Evolutionary conservation across 2,113 vertebrate species (phyloP), one percentile per base, ranked within the genome.

Genomic region (Channa maculata): DNA sequence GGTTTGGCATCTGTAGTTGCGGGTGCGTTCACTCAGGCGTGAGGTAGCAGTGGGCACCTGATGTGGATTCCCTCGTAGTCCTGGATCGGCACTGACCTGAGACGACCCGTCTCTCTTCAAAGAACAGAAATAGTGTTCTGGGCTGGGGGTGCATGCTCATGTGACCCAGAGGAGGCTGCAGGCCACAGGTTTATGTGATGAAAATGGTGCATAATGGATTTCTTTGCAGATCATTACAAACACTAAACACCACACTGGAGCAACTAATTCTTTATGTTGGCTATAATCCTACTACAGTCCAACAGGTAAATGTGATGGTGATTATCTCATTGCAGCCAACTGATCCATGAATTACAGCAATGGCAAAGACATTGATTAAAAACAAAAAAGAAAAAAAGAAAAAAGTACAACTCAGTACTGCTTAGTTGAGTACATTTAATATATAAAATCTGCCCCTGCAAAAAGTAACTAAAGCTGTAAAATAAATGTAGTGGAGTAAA

Each of bases 11-110:
- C 9, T 63, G 13, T 64, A 38, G 43, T 58, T 52, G 33, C 34
- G 61, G 73, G 62, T 64, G 65, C 33, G 50, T 62, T 68, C 4
- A 36, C 54, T 75, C 77, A 70, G 65, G 49, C 71, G 59, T 71
- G 64, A 75, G 68, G 14, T 48, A 65, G 8, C 1, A 5, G 33
- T 37, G 43, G 83, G 86, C 86, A 72, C 75, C 78, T 86, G 89
- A 89, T 82, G 50, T 71, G 59, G 59, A 69, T 53, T 15, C 34
- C 33, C 24, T 60, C 15, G 3, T 13, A 62, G 24, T 34, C 2
- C 38, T 15, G 34, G 11, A 63, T 24, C 24, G 9, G 61, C 65
- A 43, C 51, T 83, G 79, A 82, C 51, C 64, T 58, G 51, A 72
- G 48, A 46, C 13, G 5, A 14, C 53, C 54, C 10, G 52, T 39